Base-by-base conservation (phyloP, 2,113 vertebrate genomes). In the Gallinago media region DNA sequence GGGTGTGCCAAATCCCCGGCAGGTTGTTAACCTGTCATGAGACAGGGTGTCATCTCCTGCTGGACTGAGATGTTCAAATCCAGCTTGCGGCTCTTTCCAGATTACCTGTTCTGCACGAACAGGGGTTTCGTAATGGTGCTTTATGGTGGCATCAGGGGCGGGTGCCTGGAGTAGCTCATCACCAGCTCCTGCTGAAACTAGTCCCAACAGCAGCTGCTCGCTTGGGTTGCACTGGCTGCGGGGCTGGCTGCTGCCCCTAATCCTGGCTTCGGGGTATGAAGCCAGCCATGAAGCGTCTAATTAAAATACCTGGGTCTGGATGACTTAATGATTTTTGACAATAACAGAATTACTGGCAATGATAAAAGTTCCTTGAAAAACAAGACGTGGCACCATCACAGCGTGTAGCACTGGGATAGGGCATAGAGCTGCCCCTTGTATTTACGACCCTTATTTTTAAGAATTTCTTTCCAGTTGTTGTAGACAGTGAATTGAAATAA, bases 61-160 rank as follows among this genome's bases (percentile, higher is more conserved):
- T 44, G 65, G 13, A 21, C 10, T 8, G 23, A 87, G 21, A 12
- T 29, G 32, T 71, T 89, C 50, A 46, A 8, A 62, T 67, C 21
- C 55, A 89, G 18, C 42, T 34, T 1, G 3, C 26, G 56, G 25
- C 44, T 59, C 66, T 89, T 66, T 67, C 38, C 38, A 21, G 75
- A 32, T 19, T n/a, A 12, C 61, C 56, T 56, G 34, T 58, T 91
- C 49, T 55, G 50, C 72, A 34, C 0, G 2, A 58, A 11, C 32
- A 19, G 1, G 2, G 25, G 49, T 92, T 95, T 85, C 0, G 1
- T 92, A 65, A 63, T 9, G 50, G 20, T 65, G 27, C 59, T 68
- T 55, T 52, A 52, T 42, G 73, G 70, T 63, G 52, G 3, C 14
- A 20, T 17, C 0, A 0, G 18, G n/a, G 49, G 52, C 0, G 3